Percentiles rank a stretch among this genome's conserved stretches.
Evolutionary conservation across 1,140 invertebrate genomes (phyloP).

Genomic region (Zaprionus gabonicus): DNA sequence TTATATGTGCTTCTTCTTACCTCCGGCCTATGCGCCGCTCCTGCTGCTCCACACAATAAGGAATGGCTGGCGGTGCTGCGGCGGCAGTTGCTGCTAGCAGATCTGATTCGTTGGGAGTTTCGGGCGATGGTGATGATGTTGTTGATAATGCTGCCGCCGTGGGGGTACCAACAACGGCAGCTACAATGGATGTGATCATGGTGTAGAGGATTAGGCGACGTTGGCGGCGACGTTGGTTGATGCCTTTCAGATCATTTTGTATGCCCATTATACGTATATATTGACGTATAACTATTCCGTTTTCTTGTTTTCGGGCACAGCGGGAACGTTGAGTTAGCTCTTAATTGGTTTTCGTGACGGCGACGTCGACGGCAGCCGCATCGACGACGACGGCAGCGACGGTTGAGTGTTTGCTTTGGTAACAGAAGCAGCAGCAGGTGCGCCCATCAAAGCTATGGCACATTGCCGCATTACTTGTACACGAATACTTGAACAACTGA

Average conservation of each 20-base stretch:
- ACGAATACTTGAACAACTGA: constrained; percentile 11
- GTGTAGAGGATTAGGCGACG: constrained; percentile 59
- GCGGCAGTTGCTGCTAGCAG: constrained; percentile 14
- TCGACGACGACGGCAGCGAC: constrained; percentile 40
- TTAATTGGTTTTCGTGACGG: constrained; percentile 62
- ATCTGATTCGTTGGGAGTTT: constrained; percentile 33
- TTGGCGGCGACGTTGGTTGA: constrained; percentile 48
- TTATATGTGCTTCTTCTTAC: constrained; percentile 49
- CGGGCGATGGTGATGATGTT: constrained; percentile 7
- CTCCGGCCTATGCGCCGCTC: constrained; percentile 75
- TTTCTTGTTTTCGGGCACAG: background rate
- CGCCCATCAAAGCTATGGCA: constrained; percentile 62
- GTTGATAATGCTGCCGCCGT: constrained; percentile 17
- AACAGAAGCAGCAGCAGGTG: constrained; percentile 64
- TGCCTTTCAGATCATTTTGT: constrained; percentile 65
- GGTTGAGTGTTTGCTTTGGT: constrained; percentile 45
- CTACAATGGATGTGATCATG: constrained; percentile 71
- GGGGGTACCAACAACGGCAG: constrained; percentile 47
- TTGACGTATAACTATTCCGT: constrained; percentile 25
- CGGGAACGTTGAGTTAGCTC: constrained; percentile 46
- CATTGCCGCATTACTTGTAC: constrained; percentile 70
- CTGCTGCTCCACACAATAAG: constrained; percentile 66
- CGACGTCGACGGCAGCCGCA: constrained; percentile 42
- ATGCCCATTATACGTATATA: constrained; percentile 70
- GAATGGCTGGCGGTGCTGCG: constrained; percentile 46